These are phyloP conservation scores for Frieseomelitta varia DNA, from an alignment of 1,140 invertebrate genomes.

Conservation along the genomic window DNA sequence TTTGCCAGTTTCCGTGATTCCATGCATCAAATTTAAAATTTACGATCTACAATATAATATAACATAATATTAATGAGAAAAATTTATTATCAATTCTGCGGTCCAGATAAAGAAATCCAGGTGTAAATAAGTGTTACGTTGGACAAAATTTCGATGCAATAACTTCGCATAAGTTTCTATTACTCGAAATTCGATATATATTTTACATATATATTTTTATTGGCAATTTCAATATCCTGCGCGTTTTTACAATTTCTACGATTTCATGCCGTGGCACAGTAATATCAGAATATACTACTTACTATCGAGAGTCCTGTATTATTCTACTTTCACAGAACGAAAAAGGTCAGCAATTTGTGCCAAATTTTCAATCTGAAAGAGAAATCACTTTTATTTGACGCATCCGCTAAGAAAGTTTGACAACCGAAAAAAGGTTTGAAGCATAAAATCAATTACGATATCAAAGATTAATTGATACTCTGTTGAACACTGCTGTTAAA, in stretches of 20 bases:
- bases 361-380: neutral
- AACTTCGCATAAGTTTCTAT: neutral
- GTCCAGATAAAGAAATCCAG: no score
- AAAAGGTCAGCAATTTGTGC: neutral
- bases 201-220: neutral
- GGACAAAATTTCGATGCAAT: neutral
- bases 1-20: neutral
- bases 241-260: no score
- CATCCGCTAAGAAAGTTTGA: neutral
- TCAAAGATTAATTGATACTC: slow-evolving; percentile 52
- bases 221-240: slow-evolving; percentile 4
- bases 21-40: neutral
- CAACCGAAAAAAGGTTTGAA: neutral
- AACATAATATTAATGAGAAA: no score
- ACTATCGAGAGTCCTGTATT: neutral
- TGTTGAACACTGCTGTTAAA: slow-evolving; percentile 29
- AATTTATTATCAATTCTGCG: no score
- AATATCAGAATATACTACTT: slow-evolving; percentile 18
- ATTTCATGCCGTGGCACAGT: neutral
- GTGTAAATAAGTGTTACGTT: neutral
- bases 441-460: slow-evolving; percentile 27
- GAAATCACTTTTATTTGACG: neutral
- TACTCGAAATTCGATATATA: neutral
- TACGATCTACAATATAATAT: no score
- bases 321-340: neutral